These are phyloP conservation scores for Brachionus rotundiformis DNA, from an alignment of 1,140 invertebrate genomes.

Conservation along the genomic window DNA sequence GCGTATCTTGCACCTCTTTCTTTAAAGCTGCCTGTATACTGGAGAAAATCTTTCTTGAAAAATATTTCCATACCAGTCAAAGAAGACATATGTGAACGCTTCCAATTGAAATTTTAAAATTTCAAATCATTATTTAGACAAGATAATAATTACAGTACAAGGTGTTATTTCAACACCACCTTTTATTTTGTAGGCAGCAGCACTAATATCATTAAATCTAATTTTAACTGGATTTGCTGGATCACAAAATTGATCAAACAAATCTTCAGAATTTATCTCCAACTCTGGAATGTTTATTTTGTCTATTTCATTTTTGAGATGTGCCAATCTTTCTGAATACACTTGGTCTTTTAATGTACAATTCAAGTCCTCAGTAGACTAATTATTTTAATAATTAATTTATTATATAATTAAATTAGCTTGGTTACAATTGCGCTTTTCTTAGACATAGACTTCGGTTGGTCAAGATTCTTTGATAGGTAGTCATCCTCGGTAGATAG, in stretches of 20 bases:
- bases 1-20: conserved; percentile 86
- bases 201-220: conserved; percentile 82
- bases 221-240: conserved; percentile 74
- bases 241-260: conserved; percentile 74
- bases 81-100: conserved; percentile 73
- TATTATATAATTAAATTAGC: too few relatives aligned
- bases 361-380: conserved; percentile 22
- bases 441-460: neutral
- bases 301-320: neutral
- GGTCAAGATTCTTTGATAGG: neutral
- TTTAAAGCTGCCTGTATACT: conserved; percentile 88
- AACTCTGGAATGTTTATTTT: conserved; percentile 29
- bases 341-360: neutral
- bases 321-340: conserved; percentile 17
- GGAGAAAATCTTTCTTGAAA: conserved; percentile 88
- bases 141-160: conserved; percentile 72
- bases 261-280: conserved; percentile 51
- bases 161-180: conserved; percentile 79
- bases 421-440: neutral
- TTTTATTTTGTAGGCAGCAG: conserved; percentile 83
- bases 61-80: conserved; percentile 80
- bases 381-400: too few relatives aligned
- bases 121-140: neutral
- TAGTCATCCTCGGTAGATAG: neutral
- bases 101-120: neutral